Conservation (phyloP, 37 sponge, comb jelly and placozoan species). For the Ephydatia muelleri region DNA sequence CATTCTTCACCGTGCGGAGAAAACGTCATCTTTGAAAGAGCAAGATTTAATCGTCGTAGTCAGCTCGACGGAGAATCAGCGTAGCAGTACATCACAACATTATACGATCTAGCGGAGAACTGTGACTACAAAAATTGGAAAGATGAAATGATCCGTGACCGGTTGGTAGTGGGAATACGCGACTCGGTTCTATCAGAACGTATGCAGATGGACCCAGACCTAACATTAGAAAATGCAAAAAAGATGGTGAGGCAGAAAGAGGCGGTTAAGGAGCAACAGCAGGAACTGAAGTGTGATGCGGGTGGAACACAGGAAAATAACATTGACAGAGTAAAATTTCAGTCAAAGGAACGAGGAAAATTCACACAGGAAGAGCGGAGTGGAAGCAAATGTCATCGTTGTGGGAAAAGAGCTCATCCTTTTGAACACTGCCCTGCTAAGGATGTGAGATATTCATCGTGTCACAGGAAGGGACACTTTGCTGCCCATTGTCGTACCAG, state of each 20-base stretch:
- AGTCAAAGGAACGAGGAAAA: not conserved
- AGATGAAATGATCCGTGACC: slow-evolving; percentile 23
- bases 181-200: no score
- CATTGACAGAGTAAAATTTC: not conserved
- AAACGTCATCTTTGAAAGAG: slow-evolving; percentile 2
- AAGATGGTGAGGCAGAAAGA: slow-evolving; percentile 2
- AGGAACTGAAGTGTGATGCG: not conserved
- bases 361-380: not conserved
- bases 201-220: slow-evolving; percentile 25
- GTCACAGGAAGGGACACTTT: slow-evolving; percentile 30
- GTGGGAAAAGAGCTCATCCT: slow-evolving; percentile 13
- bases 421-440: slow-evolving; percentile 25
- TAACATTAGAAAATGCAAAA: slow-evolving; percentile 30
- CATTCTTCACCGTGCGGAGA: not conserved
- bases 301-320: not conserved
- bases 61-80: slow-evolving; percentile 3
- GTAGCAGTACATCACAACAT: slow-evolving; percentile 20
- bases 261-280: not conserved
- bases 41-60: not conserved
- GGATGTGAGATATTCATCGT: not conserved
- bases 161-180: slow-evolving; percentile 11
- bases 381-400: not conserved
- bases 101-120: slow-evolving; percentile 10
- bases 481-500: not conserved
- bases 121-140: slow-evolving; percentile 21